Evolutionary conservation across 2,888 invertebrate genomes (phyloP), one percentile per base, ranked within the genome.

Genomic region (Vannuccia rotundouncinata): DNA sequence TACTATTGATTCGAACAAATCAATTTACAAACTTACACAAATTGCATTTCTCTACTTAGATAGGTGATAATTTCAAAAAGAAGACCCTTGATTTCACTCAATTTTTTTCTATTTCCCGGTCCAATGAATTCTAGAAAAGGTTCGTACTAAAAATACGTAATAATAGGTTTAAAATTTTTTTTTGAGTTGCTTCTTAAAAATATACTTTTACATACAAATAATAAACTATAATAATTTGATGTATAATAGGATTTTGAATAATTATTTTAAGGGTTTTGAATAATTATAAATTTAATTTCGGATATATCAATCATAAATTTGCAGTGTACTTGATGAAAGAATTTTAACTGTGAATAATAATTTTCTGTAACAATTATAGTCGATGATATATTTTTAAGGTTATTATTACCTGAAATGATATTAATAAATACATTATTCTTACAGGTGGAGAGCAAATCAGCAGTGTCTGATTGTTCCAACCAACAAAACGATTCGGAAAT

Each of bases 61-160:
- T 66, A 66, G 2, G 5, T 66, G 22, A 66, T 66, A 22, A 66
- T 66, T 5, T 66, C 66, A 27, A 66, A 22, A 5, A 66, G 22
- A 2, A 66, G 25, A 22, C 66, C 66, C 25, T 66, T 22, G 5
- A 22, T 66, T 66, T 66, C 66, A 66, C 22, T 5, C 66, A 66
- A 66, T 22, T 22, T 66, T 22, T 66, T 66, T 17, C 22, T 66
- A n/a, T 5, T 66, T 66, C 66, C 66, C 5, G 66, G 22, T 5
- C 66, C 66, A 27, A 66, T 66, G 25, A 66, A 66, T 66, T 66
- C 66, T 27, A 66, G 66, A 66, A 66, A 66, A n/a, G 66, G 66
- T 22, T 66, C 66, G 25, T 66, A 66, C 66, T 66, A 27, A 66
- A 66, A n/a, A n/a, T n/a, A n/a, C n/a, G 10, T 22, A 66, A 22